Percentiles rank a stretch among this genome's conserved stretches.
phyloP scores from a whole-genome alignment of 1,140 invertebrate species.

The Pseudomyrmex gracilis region DNA sequence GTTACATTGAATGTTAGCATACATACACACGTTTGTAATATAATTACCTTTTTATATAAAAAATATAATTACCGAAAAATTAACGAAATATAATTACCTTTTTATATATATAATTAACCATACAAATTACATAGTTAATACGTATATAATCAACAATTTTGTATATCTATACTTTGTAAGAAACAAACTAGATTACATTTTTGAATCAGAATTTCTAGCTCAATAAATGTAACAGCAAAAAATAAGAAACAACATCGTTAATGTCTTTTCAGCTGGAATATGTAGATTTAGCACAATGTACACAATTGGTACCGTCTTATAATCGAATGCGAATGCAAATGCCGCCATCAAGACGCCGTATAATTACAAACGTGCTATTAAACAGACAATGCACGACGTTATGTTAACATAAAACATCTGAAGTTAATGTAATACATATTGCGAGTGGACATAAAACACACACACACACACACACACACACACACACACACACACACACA shows the following conservation, averaged over 20 bases:
- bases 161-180: not conserved
- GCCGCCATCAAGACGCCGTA: constrained; percentile 9
- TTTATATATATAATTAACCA: too few relatives aligned
- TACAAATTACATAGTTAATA: too few relatives aligned
- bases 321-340: constrained; percentile 45
- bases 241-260: constrained; percentile 8
- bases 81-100: too few relatives aligned
- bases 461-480: too few relatives aligned
- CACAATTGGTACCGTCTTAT: constrained; percentile 66
- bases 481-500: too few relatives aligned
- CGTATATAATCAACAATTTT: too few relatives aligned
- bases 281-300: constrained; percentile 45
- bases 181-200: not conserved
- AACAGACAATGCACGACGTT: constrained; percentile 48
- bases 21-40: too few relatives aligned
- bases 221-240: constrained; percentile 11
- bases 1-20: too few relatives aligned
- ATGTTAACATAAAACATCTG: constrained; percentile 34
- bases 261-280: constrained; percentile 70
- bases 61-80: too few relatives aligned
- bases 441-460: not conserved
- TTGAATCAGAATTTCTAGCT: not conserved
- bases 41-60: too few relatives aligned
- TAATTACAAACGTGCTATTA: constrained; percentile 70
- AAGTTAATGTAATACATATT: constrained; percentile 1